phyloP scores from a whole-genome alignment of 2,797 vertebrate species.

The Hafferia zeledoni region DNA sequence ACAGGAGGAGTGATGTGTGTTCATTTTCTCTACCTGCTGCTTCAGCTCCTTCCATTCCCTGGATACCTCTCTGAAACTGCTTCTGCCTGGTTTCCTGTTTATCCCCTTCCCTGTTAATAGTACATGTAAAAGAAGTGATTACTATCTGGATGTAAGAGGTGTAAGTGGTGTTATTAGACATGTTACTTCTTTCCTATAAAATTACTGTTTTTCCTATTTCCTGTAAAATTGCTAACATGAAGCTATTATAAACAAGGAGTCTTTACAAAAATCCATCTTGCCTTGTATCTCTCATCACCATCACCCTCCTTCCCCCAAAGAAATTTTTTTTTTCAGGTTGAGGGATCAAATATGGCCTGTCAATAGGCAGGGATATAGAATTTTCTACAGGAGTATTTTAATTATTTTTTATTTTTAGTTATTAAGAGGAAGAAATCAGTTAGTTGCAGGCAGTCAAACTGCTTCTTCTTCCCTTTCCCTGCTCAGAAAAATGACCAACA shows the following conservation, averaged over 20 bases:
- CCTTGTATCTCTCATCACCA: neutral
- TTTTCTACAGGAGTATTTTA: neutral
- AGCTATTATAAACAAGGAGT: neutral
- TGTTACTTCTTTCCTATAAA: neutral
- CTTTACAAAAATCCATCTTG: neutral
- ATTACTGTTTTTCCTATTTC: neutral
- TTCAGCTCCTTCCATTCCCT: neutral
- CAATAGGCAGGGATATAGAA: neutral
- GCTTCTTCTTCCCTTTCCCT: neutral
- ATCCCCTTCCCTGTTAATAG: neutral
- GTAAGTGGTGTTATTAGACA: neutral
- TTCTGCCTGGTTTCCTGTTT: neutral
- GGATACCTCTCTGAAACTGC: neutral
- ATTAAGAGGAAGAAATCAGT: neutral
- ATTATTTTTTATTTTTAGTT: neutral
- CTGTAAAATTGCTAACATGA: neutral
- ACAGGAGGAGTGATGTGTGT: neutral
- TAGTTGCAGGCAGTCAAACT: neutral
- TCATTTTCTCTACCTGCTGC: neutral
- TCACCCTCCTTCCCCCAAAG: too few species aligned
- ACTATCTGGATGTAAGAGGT: neutral
- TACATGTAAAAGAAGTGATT: neutral
- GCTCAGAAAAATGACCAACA: neutral
- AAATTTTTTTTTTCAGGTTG: too few species aligned
- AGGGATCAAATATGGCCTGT: rapidly evolving